phyloP scores from a whole-genome alignment of 1,140 invertebrate genomes.

The Cephus cinctus region DNA sequence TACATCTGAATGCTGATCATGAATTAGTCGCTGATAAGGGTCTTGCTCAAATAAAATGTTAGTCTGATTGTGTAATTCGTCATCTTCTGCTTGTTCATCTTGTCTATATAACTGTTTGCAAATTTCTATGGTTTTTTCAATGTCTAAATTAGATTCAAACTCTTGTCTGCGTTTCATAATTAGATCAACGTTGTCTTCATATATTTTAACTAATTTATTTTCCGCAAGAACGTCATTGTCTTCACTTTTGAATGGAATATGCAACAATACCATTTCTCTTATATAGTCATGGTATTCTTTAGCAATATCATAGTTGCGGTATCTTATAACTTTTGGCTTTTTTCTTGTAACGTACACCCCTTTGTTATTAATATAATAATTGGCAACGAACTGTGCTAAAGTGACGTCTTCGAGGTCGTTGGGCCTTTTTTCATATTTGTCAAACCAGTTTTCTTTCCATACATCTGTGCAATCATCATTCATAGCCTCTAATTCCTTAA shows the following conservation, averaged over 20 bases:
- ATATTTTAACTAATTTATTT: no score
- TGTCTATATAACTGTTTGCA: no score
- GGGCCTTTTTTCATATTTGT: slow-evolving; percentile 30
- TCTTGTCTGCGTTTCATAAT: slow-evolving; percentile 28
- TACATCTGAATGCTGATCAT: no score
- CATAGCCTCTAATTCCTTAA: slow-evolving; percentile 17
- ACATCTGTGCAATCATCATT: slow-evolving; percentile 23
- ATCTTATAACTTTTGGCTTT: slow-evolving; percentile 33
- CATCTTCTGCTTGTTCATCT: no score
- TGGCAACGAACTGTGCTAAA: slow-evolving; percentile 32
- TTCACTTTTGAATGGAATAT: no score
- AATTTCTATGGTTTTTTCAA: slow-evolving; percentile 26
- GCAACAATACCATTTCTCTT: neutral
- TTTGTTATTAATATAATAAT: slow-evolving; percentile 27
- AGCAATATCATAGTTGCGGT: slow-evolving; percentile 37
- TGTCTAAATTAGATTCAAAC: slow-evolving; percentile 30
- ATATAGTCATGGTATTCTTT: slow-evolving; percentile 19
- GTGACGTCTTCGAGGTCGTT: slow-evolving; percentile 26
- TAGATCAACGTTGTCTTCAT: slow-evolving; percentile 20
- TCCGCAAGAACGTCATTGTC: no score
- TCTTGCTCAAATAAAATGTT: no score
- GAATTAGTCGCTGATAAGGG: no score
- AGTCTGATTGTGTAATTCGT: no score
- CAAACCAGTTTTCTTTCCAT: slow-evolving; percentile 34
- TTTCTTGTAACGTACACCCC: slow-evolving; percentile 22